phyloP scores from a whole-genome alignment of 2,113 vertebrate genomes.

The Promerops cafer region DNA sequence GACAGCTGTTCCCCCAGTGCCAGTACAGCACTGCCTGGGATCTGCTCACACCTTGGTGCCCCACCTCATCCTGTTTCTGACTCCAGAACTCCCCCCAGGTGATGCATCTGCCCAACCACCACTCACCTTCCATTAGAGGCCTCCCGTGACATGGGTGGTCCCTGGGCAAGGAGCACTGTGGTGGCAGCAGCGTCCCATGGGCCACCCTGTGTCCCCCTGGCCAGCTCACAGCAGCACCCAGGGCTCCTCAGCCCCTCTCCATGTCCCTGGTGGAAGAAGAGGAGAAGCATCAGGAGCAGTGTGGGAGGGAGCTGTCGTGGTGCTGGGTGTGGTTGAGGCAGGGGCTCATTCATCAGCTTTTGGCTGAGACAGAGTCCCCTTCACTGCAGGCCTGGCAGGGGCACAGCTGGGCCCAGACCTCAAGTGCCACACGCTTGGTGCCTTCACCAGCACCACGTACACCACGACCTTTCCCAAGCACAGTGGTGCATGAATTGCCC shows the following conservation, averaged over 20 bases:
- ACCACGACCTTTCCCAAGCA: not conserved
- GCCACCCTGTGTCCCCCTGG: accelerated
- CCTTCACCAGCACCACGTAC: not conserved
- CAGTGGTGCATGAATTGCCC: not conserved
- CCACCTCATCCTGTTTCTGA: not conserved
- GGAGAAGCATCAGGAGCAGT: not conserved
- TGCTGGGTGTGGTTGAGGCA: not conserved
- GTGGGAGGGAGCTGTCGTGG: not conserved
- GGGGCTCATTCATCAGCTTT: not conserved
- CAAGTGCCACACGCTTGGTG: not conserved
- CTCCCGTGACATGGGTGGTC: not conserved
- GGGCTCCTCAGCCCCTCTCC: not conserved
- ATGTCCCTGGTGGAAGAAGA: not conserved
- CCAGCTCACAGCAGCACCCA: not conserved
- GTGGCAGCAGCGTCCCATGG: not conserved
- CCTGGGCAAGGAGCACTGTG: accelerated
- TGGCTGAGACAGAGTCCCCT: not conserved
- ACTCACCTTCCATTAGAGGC: constrained; percentile 58
- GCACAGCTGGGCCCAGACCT: not conserved
- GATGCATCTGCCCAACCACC: not conserved
- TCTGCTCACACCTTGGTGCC: accelerated
- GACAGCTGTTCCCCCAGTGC: accelerated
- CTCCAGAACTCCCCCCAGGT: not conserved
- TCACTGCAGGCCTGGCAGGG: not conserved
- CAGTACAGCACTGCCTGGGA: not conserved